These are phyloP conservation scores for Accipiter cooperii DNA, from an alignment of 2,113 vertebrate species.

Conservation along the genomic window DNA sequence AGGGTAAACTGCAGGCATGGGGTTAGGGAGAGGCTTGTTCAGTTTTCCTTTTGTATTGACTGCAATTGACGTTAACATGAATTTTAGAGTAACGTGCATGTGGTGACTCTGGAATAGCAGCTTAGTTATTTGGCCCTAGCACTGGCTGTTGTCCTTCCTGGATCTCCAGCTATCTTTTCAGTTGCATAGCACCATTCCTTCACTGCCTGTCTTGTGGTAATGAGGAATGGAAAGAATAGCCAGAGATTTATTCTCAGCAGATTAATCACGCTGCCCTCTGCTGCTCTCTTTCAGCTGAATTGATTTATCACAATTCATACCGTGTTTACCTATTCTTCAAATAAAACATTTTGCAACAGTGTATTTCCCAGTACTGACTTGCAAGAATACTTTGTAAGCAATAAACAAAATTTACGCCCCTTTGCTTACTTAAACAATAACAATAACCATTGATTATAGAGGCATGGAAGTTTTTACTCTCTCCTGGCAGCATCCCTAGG, in stretches of 20 bases:
- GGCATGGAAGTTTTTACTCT: not conserved
- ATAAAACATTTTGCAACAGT: not conserved
- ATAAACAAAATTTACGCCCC: not conserved
- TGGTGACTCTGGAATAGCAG: not conserved
- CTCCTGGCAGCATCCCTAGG: not conserved
- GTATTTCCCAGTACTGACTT: not conserved
- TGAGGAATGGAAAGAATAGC: not conserved
- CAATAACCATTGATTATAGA: not conserved
- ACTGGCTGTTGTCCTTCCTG: not conserved
- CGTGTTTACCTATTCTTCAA: not conserved
- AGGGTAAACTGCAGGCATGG: not conserved
- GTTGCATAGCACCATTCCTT: not conserved
- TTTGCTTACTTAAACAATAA: not conserved
- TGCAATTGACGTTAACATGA: accelerated
- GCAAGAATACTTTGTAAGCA: not conserved
- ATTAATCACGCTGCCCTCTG: conserved; percentile 34
- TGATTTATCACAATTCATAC: not conserved
- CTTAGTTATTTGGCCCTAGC: not conserved
- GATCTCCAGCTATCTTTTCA: not conserved
- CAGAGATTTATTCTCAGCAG: not conserved
- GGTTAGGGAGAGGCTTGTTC: not conserved
- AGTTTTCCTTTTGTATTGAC: not conserved
- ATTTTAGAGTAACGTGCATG: not conserved
- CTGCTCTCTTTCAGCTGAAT: not conserved
- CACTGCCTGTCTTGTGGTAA: not conserved